These are phyloP conservation scores for Xylocampa areola DNA, from an alignment of 2,888 invertebrate genomes.

Conservation along the genomic window DNA sequence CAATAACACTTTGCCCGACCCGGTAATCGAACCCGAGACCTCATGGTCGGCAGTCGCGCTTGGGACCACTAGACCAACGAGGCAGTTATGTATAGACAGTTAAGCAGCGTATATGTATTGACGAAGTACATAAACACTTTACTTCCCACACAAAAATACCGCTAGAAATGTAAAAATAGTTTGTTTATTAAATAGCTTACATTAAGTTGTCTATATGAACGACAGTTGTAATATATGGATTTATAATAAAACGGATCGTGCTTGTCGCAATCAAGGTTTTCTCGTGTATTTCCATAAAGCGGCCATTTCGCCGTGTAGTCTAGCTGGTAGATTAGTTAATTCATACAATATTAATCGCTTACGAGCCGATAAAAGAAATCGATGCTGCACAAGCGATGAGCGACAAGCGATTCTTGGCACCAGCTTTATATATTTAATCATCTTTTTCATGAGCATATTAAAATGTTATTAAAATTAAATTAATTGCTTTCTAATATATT, in stretches of 20 bases:
- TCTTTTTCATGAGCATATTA: too few species aligned
- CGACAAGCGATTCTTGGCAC: neutral
- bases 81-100: too few species aligned
- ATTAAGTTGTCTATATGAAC: neutral
- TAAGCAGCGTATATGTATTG: too few species aligned
- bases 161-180: slow-evolving; percentile 20
- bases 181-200: neutral
- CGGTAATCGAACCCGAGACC: too few species aligned
- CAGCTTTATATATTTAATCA: too few species aligned
- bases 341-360: slow-evolving; percentile 52
- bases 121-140: too few species aligned
- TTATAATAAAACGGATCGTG: slow-evolving; percentile 15
- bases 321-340: slow-evolving; percentile 41
- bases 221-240: slow-evolving; percentile 23
- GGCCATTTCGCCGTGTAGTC: slow-evolving; percentile 22
- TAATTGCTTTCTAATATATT: too few species aligned
- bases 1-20: too few species aligned
- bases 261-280: slow-evolving; percentile 47
- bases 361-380: slow-evolving; percentile 47
- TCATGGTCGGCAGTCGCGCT: too few species aligned
- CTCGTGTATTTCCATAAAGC: slow-evolving; percentile 38
- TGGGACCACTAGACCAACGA: too few species aligned
- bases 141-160: slow-evolving; percentile 20
- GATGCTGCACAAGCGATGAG: slow-evolving; percentile 14
- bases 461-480: too few species aligned